These are phyloP conservation scores for Apocrypta bakeri DNA, from an alignment of 1,140 invertebrate genomes.

Conservation along the genomic window DNA sequence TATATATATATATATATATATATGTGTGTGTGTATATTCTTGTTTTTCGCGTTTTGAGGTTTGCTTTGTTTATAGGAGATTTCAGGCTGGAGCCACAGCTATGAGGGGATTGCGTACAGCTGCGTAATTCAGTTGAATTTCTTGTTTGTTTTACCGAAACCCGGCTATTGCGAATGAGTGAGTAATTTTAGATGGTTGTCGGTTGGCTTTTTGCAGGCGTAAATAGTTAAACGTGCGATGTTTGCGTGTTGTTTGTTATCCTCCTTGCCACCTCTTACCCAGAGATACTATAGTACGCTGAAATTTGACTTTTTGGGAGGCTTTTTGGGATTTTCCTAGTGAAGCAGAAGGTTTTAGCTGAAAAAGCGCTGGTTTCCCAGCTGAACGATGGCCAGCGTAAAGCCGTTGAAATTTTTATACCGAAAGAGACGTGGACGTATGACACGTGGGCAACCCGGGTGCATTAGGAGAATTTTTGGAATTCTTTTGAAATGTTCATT, in stretches of 20 bases:
- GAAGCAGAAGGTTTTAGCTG: background rate
- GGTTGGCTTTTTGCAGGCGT: no score
- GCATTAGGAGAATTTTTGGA: background rate
- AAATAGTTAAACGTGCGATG: no score
- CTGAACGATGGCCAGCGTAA: background rate
- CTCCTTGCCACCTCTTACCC: no score
- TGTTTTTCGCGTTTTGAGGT: slow-evolving; percentile 2
- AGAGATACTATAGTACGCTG: no score
- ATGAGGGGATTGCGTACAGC: no score
- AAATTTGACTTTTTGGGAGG: background rate
- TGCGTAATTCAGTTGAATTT: no score
- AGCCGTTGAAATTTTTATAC: background rate
- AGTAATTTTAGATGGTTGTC: no score
- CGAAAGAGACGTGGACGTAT: background rate
- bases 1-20: no score
- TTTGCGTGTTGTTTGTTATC: no score
- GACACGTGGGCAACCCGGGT: background rate
- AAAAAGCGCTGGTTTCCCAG: background rate
- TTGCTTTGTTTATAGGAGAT: background rate
- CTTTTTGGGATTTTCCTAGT: background rate
- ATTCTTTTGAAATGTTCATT: background rate
- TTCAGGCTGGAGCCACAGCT: no score
- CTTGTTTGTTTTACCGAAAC: background rate
- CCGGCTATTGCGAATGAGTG: background rate
- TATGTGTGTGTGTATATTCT: background rate